These are phyloP conservation scores for Triplophysa dalaica DNA, from an alignment of 2,113 vertebrate species.

Conservation along the genomic window DNA sequence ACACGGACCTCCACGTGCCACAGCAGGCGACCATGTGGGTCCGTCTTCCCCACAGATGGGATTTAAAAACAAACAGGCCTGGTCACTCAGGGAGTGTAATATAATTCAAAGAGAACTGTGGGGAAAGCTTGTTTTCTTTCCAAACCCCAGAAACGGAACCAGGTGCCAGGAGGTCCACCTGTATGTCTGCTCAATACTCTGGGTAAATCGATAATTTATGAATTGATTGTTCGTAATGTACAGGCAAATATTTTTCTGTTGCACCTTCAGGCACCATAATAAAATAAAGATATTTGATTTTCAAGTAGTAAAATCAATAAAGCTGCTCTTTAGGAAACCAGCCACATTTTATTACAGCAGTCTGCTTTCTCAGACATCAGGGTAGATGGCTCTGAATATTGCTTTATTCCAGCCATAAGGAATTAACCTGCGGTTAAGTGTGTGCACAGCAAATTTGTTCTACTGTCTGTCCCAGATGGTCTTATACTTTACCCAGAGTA, in stretches of 20 bases:
- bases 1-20: background rate
- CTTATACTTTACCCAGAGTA: conserved; percentile 34
- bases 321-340: conserved; percentile 20
- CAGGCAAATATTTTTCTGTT: background rate
- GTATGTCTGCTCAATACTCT: conserved; percentile 35
- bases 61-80: conserved; percentile 55
- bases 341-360: conserved; percentile 31
- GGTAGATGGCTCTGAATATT: conserved; percentile 16
- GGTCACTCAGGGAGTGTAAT: conserved; percentile 42
- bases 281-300: conserved; percentile 1
- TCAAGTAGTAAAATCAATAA: conserved; percentile 15
- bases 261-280: background rate
- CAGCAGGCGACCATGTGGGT: conserved; percentile 48
- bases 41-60: conserved; percentile 53
- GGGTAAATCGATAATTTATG: conserved; percentile 45
- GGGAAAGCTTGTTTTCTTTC: conserved; percentile 48
- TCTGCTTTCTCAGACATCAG: conserved; percentile 20
- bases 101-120: conserved; percentile 35
- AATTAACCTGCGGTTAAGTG: conserved; percentile 41
- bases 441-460: conserved; percentile 39
- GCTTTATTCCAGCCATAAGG: conserved; percentile 6
- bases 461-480: conserved; percentile 41
- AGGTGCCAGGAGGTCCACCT: conserved; percentile 45
- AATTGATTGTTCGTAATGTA: conserved; percentile 26
- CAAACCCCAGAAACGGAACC: conserved; percentile 42